phyloP scores from a whole-genome alignment of 2,888 invertebrate genomes.

The Tipula helvola region DNA sequence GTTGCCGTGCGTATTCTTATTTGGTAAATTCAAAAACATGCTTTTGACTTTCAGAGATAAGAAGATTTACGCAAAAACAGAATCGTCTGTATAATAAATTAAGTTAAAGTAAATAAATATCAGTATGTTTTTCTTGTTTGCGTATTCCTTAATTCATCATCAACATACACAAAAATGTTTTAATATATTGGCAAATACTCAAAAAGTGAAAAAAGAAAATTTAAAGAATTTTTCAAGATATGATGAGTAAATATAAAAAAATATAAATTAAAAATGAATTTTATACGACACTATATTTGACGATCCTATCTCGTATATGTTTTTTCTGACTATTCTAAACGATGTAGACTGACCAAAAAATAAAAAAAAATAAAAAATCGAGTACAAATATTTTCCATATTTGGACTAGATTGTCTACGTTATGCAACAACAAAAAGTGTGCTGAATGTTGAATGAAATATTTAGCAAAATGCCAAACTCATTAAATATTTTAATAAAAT shows the following conservation, averaged over 20 bases:
- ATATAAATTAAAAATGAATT: not conserved
- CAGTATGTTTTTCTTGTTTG: not conserved
- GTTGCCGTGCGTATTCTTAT: too few species aligned
- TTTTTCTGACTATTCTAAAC: too few species aligned
- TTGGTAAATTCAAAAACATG: too few species aligned
- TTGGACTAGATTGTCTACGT: too few species aligned
- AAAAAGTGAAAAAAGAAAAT: not conserved
- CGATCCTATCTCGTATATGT: too few species aligned
- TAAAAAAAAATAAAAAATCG: too few species aligned
- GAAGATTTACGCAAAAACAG: not conserved
- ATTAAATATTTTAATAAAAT: too few species aligned
- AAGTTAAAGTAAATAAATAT: not conserved
- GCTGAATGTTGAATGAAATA: too few species aligned
- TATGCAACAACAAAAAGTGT: too few species aligned
- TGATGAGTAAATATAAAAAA: not conserved
- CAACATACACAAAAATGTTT: not conserved
- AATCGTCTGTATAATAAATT: not conserved
- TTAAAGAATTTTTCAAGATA: not conserved
- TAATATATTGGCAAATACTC: not conserved
- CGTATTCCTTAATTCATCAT: not conserved
- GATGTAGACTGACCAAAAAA: too few species aligned
- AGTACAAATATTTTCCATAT: too few species aligned
- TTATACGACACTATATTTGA: not conserved
- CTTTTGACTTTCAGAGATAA: not conserved
- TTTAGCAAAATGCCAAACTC: too few species aligned